A percentile compares a stretch with the other conserved stretches of the same genome.
Evolutionary conservation across 2,113 vertebrate species (phyloP).

Genomic region (Lampris megalopsis): DNA sequence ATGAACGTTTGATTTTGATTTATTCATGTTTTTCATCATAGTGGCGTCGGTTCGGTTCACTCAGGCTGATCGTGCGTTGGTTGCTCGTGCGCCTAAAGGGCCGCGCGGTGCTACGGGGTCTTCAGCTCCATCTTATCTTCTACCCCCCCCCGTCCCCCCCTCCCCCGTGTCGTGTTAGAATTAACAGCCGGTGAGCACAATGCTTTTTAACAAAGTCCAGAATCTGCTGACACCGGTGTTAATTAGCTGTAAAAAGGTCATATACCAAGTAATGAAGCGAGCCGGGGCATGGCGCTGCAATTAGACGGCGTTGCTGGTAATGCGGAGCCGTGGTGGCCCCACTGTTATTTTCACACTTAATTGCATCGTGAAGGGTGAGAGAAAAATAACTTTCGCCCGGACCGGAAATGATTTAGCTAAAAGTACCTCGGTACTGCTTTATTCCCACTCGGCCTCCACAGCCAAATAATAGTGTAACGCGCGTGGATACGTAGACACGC

Average conservation of each 20-base stretch:
- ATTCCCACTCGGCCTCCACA: background rate
- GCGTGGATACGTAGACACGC: too few relatives aligned
- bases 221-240: constrained; percentile 66
- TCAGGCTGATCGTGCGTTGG: too few relatives aligned
- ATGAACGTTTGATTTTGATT: too few relatives aligned
- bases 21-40: too few relatives aligned
- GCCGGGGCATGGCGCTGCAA: constrained; percentile 31
- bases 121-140: background rate
- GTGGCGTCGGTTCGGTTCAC: too few relatives aligned
- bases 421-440: background rate
- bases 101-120: background rate
- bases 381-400: constrained; percentile 16
- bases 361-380: constrained; percentile 17
- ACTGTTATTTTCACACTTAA: constrained; percentile 54
- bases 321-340: constrained; percentile 42
- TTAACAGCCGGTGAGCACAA: constrained; percentile 14
- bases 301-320: constrained; percentile 57
- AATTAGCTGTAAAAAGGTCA: constrained; percentile 77
- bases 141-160: constrained; percentile 13
- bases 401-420: background rate
- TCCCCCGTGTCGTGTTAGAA: constrained; percentile 27
- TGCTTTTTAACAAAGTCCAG: constrained; percentile 38
- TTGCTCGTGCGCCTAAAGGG: constrained; percentile 16
- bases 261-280: constrained; percentile 59
- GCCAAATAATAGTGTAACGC: background rate